A percentile compares a stretch with the other conserved stretches of the same genome.
These are phyloP conservation scores for Phrynosoma blainvillii DNA, from an alignment of 2,113 vertebrate species.

Conservation along the genomic window DNA sequence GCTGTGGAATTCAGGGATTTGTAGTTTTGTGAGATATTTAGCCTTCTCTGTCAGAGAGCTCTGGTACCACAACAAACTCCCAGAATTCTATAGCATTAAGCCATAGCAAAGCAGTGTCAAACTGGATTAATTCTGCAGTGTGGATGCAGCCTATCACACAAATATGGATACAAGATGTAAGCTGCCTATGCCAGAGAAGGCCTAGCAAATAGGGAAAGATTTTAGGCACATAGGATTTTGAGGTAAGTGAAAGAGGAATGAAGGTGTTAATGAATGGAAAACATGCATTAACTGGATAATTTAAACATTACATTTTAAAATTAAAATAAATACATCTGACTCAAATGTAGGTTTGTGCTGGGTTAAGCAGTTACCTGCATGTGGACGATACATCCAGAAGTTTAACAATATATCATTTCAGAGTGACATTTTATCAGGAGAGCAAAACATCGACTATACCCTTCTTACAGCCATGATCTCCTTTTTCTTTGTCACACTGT, in stretches of 20 bases:
- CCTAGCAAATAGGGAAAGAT: neutral
- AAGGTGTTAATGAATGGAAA: neutral
- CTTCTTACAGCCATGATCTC: neutral
- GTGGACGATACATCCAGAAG: neutral
- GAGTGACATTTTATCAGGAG: neutral
- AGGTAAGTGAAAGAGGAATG: neutral
- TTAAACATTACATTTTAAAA: neutral
- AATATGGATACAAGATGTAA: neutral
- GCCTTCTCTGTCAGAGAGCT: too few relatives aligned
- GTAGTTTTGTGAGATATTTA: too few relatives aligned
- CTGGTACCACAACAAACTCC: too few relatives aligned
- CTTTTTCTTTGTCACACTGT: neutral
- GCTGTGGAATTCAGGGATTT: too few relatives aligned
- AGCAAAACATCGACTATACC: too few relatives aligned
- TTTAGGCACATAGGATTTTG: neutral
- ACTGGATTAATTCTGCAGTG: too few relatives aligned
- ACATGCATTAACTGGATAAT: neutral
- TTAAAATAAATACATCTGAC: neutral
- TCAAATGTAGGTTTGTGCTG: neutral
- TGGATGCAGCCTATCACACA: neutral
- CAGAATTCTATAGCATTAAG: too few relatives aligned
- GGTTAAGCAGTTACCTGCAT: neutral
- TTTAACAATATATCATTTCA: neutral
- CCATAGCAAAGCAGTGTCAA: too few relatives aligned
- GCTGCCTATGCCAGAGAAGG: neutral